phyloP scores from a whole-genome alignment of 1,140 invertebrate genomes.

The Tachypleus tridentatus region DNA sequence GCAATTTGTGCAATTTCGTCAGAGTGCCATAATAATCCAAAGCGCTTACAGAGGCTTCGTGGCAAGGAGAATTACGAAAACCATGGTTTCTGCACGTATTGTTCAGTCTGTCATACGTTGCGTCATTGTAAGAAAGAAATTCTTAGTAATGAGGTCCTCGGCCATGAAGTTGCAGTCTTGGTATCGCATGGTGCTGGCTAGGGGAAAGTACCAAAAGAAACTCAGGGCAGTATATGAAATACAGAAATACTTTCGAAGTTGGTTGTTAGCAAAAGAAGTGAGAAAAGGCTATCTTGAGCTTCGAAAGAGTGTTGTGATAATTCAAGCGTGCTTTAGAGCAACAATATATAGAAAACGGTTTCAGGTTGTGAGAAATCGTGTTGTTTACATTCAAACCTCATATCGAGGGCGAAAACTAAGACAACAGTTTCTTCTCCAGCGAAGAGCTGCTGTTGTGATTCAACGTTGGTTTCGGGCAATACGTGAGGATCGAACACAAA shows the following conservation, averaged over 20 bases:
- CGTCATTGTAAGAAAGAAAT: neutral
- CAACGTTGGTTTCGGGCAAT: constrained; percentile 21
- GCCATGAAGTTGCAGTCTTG: constrained; percentile 5
- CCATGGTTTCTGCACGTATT: too few species aligned
- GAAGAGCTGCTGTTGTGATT: constrained; percentile 21
- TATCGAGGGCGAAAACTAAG: constrained; percentile 12
- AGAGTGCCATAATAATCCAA: too few species aligned
- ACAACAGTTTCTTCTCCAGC: constrained; percentile 9
- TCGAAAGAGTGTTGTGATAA: neutral
- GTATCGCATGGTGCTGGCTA: neutral
- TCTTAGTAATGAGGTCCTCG: neutral
- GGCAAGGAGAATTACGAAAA: too few species aligned
- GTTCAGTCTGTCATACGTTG: neutral
- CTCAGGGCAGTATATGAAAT: too few species aligned
- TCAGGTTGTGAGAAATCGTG: too few species aligned
- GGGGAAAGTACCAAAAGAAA: neutral
- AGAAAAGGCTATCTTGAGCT: neutral
- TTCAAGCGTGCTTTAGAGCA: constrained; percentile 8
- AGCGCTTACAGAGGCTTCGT: too few species aligned
- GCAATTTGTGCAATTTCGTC: too few species aligned
- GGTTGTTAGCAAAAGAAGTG: neutral
- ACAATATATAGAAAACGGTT: neutral
- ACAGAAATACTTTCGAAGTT: neutral
- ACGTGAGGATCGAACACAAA: too few species aligned
- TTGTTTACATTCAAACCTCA: constrained; percentile 8